These are phyloP conservation scores for Orius laevigatus DNA, from an alignment of 1,140 invertebrate species.

Conservation along the genomic window DNA sequence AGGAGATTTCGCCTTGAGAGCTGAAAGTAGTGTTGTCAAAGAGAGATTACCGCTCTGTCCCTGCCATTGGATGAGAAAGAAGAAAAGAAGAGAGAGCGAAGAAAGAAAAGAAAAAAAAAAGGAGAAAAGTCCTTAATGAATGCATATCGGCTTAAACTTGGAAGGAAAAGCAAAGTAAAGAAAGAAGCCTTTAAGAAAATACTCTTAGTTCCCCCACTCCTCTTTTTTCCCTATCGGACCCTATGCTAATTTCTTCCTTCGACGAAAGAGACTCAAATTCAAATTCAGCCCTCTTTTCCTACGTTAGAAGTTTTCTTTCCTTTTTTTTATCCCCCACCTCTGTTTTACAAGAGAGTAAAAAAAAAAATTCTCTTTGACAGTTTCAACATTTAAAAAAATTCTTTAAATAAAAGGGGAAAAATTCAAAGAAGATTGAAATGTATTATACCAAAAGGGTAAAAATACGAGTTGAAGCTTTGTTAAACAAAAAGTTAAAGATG, in stretches of 20 bases:
- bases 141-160: conserved; percentile 17
- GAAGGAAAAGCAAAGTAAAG: conserved; percentile 10
- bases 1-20: conserved; percentile 5
- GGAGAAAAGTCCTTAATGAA: conserved; percentile 12
- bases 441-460: too few species aligned
- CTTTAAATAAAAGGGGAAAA: too few species aligned
- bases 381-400: too few species aligned
- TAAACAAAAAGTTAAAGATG: too few species aligned
- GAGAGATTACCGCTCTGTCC: conserved; percentile 10
- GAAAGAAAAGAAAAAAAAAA: conserved; percentile 1
- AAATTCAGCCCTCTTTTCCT: conserved; percentile 5
- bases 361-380: too few species aligned
- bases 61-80: conserved; percentile 6
- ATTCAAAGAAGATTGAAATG: too few species aligned
- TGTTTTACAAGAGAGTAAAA: neutral
- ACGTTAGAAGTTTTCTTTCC: neutral
- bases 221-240: neutral
- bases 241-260: conserved; percentile 13
- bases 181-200: conserved; percentile 13
- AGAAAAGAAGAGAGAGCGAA: neutral
- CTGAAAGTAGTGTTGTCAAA: conserved; percentile 13
- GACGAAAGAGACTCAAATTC: conserved; percentile 10
- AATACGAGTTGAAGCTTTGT: too few species aligned
- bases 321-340: conserved; percentile 3
- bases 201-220: conserved; percentile 4